Evolutionary conservation across 2,797 vertebrate species (phyloP), one percentile per base, ranked within the genome.

Genomic region (Manis javanica): DNA sequence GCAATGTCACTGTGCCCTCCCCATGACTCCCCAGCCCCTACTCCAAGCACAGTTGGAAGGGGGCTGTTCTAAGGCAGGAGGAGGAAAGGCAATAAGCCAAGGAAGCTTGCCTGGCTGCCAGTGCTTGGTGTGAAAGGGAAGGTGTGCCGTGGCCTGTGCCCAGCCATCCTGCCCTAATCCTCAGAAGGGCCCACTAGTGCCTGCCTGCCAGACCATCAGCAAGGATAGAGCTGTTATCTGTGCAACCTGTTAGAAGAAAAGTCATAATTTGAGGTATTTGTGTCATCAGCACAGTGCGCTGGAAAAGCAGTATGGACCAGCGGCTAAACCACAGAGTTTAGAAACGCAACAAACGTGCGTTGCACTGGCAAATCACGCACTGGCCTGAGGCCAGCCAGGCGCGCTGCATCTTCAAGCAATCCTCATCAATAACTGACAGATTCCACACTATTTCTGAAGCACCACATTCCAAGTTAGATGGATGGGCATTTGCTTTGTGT

Each of bases 391-490:
- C 96, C 97, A 98, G 96, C 96, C 97, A 98, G 83, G 42, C 1
- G 14, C 90, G 75, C 97, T 72, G 96, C 94, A 85, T 96, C 96
- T 96, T 95, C 89, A 92, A 96, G 95, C 87, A 94, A 97, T 92
- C 42, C 79, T 90, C 95, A 96, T 97, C 96, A 97, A 97, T 97
- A 97, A 97, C 96, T 96, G 96, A 97, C 95, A 96, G 69, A 84
- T 89, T 37, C 85, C 90, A 63, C 0, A 53, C 95, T 93, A 94
- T 77, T 95, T 95, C 93, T 95, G 82, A 96, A 96, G 94, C 64
- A 72, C 11, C 92, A 85, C 53, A 91, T 91, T 95, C 96, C 81
- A 96, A 96, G 90, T 96, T 95, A 97, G 86, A 91, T 21, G 78
- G 68, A 88, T 57, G 78, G 96, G 95, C 82, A 87, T 90, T 95